Evolutionary conservation across 1,140 invertebrate species (phyloP).

Genomic region (Drosophila arawakana): DNA sequence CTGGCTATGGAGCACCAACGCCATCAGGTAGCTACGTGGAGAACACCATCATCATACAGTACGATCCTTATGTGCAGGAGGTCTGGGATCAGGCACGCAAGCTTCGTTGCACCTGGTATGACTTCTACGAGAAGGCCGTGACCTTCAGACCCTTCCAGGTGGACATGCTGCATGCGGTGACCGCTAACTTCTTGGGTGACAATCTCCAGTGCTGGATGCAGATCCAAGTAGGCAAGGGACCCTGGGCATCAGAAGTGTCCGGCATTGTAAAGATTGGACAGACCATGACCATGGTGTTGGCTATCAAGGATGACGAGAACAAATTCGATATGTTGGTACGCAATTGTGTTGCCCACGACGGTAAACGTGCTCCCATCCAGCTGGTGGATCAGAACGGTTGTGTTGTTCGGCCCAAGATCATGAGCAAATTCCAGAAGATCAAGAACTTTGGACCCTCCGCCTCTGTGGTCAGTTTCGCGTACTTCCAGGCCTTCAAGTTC

Average conservation of each 20-base stretch:
- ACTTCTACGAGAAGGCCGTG: slow-evolving; percentile 97
- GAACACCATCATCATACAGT: slow-evolving; percentile 97
- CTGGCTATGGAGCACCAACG: slow-evolving; percentile 91
- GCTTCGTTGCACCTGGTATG: slow-evolving; percentile 96
- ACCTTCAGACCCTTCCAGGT: slow-evolving; percentile 97
- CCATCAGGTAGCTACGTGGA: slow-evolving; percentile 96
- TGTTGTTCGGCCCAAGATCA: slow-evolving; percentile 96
- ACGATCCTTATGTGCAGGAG: slow-evolving; percentile 97
- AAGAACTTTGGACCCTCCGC: slow-evolving; percentile 97
- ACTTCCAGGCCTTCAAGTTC: slow-evolving; percentile 99
- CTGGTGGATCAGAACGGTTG: slow-evolving; percentile 96
- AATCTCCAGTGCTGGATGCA: slow-evolving; percentile 99
- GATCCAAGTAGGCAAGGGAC: slow-evolving; percentile 97
- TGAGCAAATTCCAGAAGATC: slow-evolving; percentile 97
- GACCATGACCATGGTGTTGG: slow-evolving; percentile 98
- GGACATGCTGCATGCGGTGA: slow-evolving; percentile 96
- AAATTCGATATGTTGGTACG: slow-evolving; percentile 98
- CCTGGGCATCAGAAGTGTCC: slow-evolving; percentile 97
- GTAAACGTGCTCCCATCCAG: slow-evolving; percentile 95
- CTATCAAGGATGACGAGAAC: slow-evolving; percentile 97
- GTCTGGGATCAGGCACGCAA: slow-evolving; percentile 95
- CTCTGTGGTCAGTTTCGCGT: slow-evolving; percentile 96
- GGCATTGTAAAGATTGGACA: slow-evolving; percentile 98
- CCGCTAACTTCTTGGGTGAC: slow-evolving; percentile 97
- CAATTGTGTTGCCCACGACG: slow-evolving; percentile 97